These are phyloP conservation scores for Trichopoda pennipes DNA, from an alignment of 2,888 invertebrate genomes.

Conservation along the genomic window DNA sequence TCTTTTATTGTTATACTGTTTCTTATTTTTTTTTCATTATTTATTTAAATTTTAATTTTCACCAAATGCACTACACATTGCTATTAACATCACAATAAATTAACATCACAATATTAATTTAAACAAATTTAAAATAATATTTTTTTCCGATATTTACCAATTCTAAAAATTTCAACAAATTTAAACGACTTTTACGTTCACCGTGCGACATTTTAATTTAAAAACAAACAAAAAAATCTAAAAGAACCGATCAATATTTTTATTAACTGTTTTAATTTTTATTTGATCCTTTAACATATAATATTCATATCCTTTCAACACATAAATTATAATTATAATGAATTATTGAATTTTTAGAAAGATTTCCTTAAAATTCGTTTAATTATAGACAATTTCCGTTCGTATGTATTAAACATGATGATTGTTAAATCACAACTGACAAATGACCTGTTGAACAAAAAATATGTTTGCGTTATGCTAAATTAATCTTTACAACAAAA, in stretches of 20 bases:
- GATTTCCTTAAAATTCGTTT: constrained; percentile 39
- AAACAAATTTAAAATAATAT: background rate
- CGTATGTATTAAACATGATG: constrained; percentile 59
- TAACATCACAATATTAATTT: too few relatives aligned
- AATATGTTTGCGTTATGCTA: constrained; percentile 56
- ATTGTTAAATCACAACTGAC: constrained; percentile 67
- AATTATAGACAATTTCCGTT: constrained; percentile 56
- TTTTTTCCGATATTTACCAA: constrained; percentile 74
- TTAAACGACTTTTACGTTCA: constrained; percentile 78
- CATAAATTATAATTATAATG: constrained; percentile 5
- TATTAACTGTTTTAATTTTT: constrained; percentile 44
- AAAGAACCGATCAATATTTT: constrained; percentile 24
- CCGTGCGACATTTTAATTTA: constrained; percentile 77
- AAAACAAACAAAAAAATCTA: too few relatives aligned
- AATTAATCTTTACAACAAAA: constrained; percentile 56
- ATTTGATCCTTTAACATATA: constrained; percentile 36
- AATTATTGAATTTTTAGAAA: constrained; percentile 27
- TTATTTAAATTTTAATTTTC: too few relatives aligned
- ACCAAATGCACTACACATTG: too few relatives aligned
- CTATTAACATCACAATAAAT: background rate
- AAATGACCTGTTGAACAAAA: constrained; percentile 48
- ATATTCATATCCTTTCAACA: constrained; percentile 56
- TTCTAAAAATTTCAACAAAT: constrained; percentile 80
- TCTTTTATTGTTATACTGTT: too few relatives aligned
- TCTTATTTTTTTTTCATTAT: too few relatives aligned